phyloP scores from a whole-genome alignment of 2,888 invertebrate genomes.

The Calameuta idolon region DNA sequence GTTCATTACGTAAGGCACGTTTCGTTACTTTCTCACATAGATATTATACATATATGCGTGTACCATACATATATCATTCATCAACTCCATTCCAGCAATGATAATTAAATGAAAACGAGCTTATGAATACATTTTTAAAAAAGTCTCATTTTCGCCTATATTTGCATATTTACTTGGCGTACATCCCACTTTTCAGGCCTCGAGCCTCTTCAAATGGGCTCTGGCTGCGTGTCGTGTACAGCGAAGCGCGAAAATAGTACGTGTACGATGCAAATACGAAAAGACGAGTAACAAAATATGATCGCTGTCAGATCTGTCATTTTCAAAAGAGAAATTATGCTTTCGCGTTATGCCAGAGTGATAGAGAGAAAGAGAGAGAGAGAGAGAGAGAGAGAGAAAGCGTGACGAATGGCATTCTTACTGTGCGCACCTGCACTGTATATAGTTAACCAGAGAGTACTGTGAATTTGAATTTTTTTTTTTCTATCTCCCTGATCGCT shows the following conservation, averaged over 20 bases:
- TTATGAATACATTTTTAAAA: background rate
- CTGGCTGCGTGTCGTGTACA: background rate
- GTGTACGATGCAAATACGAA: background rate
- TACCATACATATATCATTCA: background rate
- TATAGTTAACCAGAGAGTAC: background rate
- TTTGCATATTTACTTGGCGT: background rate
- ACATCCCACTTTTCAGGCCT: background rate
- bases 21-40: background rate
- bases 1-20: background rate
- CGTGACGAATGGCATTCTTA: background rate
- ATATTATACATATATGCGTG: background rate
- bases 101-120: background rate
- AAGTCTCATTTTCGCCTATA: background rate
- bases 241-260: background rate
- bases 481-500: background rate
- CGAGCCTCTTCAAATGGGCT: background rate
- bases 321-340: background rate
- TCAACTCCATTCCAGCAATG: background rate
- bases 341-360: background rate
- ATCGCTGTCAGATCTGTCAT: background rate
- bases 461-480: background rate
- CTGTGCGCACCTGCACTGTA: background rate
- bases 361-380: background rate
- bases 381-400: no score
- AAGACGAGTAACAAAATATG: background rate